Conservation (phyloP, 2,113 vertebrate genomes). For the Pollachius pollachius region DNA sequence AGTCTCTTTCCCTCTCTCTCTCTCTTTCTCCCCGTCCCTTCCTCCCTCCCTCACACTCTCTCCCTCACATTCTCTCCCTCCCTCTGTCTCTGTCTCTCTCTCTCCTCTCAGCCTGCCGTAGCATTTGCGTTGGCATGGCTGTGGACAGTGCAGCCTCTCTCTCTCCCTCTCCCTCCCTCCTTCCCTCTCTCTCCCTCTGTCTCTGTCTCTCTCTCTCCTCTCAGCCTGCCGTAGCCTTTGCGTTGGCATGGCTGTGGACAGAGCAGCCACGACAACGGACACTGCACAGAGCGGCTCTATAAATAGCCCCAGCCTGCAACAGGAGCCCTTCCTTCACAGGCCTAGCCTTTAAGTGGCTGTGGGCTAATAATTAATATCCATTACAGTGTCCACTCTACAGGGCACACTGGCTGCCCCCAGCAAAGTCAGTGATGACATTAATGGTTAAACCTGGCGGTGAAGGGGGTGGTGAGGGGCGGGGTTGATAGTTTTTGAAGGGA, state of each 20-base stretch:
- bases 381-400: conserved; percentile 55
- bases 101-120: no score
- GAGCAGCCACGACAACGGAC: conserved; percentile 24
- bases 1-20: no score
- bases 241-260: conserved; percentile 31
- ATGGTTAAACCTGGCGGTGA: conserved; percentile 24
- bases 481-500: neutral
- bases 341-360: conserved; percentile 58
- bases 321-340: conserved; percentile 52
- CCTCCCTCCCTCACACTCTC: no score
- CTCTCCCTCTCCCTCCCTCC: no score
- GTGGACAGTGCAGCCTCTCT: conserved; percentile 14
- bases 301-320: conserved; percentile 64
- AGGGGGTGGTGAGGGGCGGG: neutral
- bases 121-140: conserved; percentile 17
- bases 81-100: no score
- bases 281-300: conserved; percentile 43
- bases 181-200: no score
- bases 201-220: no score
- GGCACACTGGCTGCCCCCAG: conserved; percentile 14
- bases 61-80: no score
- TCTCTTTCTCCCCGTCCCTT: no score
- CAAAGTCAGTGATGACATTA: conserved; percentile 26
- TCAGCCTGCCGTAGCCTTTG: no score
- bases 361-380: conserved; percentile 75